phyloP scores from a whole-genome alignment of 2,113 vertebrate genomes.

The Poicephalus gulielmi region DNA sequence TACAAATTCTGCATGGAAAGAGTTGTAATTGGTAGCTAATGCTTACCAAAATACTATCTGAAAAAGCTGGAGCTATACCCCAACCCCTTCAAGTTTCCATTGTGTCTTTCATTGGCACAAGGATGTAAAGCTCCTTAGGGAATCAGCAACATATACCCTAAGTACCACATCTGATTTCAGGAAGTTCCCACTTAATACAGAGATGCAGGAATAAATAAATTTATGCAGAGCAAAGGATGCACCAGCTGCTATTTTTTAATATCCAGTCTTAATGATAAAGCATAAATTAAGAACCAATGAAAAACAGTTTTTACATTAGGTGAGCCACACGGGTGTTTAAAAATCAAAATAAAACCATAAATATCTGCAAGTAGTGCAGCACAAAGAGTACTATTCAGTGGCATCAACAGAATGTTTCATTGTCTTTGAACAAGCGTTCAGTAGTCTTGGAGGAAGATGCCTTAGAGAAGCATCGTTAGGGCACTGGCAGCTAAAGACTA shows the following conservation, averaged over 20 bases:
- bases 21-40: background rate
- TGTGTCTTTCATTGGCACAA: background rate
- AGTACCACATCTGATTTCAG: background rate
- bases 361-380: background rate
- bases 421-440: background rate
- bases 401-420: background rate
- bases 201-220: background rate
- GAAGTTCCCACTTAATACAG: background rate
- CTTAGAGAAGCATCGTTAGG: background rate
- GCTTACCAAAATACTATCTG: background rate
- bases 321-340: background rate
- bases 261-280: background rate
- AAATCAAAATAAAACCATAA: background rate
- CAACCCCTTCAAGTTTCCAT: background rate
- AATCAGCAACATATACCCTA: background rate
- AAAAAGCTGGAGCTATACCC: background rate
- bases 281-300: background rate
- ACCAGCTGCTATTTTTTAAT: background rate
- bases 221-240: background rate
- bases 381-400: background rate
- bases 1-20: background rate
- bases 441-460: background rate
- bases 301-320: background rate
- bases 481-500: background rate
- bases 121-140: background rate